These are phyloP conservation scores for Prinia subflava DNA, from an alignment of 2,113 vertebrate species.

Conservation along the genomic window DNA sequence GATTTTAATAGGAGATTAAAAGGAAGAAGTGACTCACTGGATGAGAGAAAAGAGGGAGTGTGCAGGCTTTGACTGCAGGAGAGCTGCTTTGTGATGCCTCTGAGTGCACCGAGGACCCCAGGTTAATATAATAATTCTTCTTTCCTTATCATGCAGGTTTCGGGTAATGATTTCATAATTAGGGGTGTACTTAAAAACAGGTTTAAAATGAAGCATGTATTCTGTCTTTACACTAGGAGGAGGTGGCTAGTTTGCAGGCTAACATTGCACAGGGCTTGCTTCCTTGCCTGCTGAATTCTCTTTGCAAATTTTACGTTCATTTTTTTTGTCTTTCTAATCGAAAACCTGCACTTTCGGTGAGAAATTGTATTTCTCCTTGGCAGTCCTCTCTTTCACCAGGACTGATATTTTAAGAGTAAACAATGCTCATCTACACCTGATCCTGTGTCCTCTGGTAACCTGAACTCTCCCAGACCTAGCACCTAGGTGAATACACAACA, in stretches of 20 bases:
- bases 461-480: not conserved
- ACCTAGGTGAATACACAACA: not conserved
- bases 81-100: conserved; percentile 13
- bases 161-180: conserved; percentile 20
- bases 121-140: conserved; percentile 51
- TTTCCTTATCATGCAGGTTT: conserved; percentile 26
- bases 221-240: not conserved
- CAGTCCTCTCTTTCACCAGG: not conserved
- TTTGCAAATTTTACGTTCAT: not conserved
- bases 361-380: not conserved
- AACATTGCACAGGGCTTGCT: not conserved
- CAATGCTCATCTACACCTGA: not conserved
- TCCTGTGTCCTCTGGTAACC: not conserved
- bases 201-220: not conserved
- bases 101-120: conserved; percentile 8
- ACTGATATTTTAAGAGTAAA: not conserved
- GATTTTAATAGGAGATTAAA: conserved; percentile 68
- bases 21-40: conserved; percentile 56
- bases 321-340: not conserved
- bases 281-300: not conserved
- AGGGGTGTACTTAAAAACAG: conserved; percentile 14
- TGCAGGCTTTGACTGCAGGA: conserved; percentile 36
- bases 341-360: not conserved
- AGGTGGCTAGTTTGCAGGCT: not conserved
- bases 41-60: conserved; percentile 36